A percentile compares a stretch with the other conserved stretches of the same genome.
Evolutionary conservation across 2,113 vertebrate genomes (phyloP).

Genomic region (Sapayoa aenigma): DNA sequence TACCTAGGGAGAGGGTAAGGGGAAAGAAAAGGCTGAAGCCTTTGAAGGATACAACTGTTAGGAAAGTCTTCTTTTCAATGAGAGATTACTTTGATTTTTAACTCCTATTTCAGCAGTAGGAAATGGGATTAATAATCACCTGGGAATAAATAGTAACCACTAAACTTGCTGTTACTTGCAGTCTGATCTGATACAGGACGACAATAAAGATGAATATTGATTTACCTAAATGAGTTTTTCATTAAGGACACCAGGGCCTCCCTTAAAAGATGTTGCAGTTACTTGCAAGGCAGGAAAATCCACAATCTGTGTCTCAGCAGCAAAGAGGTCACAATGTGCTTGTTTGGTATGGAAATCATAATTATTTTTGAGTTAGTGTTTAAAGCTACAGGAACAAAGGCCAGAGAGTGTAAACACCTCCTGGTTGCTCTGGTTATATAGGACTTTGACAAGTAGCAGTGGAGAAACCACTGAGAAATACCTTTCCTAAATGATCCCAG

Average conservation of each 20-base stretch:
- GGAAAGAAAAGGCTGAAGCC: slow-evolving; percentile 38
- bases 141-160: slow-evolving; percentile 42
- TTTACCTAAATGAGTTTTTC: slow-evolving; percentile 34
- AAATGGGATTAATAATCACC: background rate
- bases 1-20: slow-evolving; percentile 18
- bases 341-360: background rate
- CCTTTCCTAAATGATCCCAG: background rate
- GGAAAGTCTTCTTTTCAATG: slow-evolving; percentile 38
- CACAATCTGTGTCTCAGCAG: background rate
- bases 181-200: background rate
- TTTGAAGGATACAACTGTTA: slow-evolving; percentile 58
- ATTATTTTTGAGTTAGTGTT: background rate
- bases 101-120: slow-evolving; percentile 41
- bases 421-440: background rate
- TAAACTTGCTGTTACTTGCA: slow-evolving; percentile 21
- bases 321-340: background rate
- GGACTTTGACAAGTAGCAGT: background rate
- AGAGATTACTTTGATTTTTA: slow-evolving; percentile 55
- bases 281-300: background rate
- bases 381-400: background rate
- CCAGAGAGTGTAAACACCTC: background rate
- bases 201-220: slow-evolving; percentile 6
- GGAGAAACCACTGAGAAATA: background rate
- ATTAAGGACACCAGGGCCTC: background rate
- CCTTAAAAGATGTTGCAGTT: slow-evolving; percentile 1